phyloP scores from a whole-genome alignment of 2,797 vertebrate species.

The Lepilemur ruficaudatus region DNA sequence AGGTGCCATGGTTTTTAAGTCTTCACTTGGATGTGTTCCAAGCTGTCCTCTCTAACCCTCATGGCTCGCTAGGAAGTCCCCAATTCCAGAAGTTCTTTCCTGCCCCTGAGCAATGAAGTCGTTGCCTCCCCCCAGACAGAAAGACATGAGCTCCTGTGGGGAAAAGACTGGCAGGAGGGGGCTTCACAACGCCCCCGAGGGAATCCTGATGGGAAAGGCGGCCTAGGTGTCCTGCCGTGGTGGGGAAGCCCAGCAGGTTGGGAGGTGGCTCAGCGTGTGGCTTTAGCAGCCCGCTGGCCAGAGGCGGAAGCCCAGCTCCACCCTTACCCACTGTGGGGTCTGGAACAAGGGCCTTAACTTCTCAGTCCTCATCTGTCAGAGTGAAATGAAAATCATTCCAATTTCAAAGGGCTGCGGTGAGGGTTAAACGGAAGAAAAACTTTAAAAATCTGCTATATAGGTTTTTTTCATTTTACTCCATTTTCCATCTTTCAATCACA shows the following conservation, averaged over 20 bases:
- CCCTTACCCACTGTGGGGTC: neutral
- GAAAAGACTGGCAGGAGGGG: neutral
- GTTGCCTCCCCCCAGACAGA: neutral
- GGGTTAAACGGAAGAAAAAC: neutral
- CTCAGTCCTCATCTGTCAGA: neutral
- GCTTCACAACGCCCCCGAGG: neutral
- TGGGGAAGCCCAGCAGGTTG: neutral
- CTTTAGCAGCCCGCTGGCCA: neutral
- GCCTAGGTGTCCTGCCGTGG: neutral
- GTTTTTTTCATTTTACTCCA: neutral
- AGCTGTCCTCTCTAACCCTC: neutral
- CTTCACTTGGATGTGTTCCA: neutral
- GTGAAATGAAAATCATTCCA: neutral
- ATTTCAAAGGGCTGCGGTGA: neutral
- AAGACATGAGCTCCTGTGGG: neutral
- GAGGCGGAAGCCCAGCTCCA: neutral
- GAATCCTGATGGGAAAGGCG: neutral
- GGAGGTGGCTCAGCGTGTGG: accelerated
- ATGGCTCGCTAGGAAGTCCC: neutral
- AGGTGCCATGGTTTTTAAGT: neutral
- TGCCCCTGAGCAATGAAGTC: neutral
- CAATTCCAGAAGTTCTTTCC: neutral
- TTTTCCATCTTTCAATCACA: neutral
- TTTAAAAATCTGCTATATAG: neutral
- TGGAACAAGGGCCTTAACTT: neutral